Evolutionary conservation across 92 coral and sea anemone genomes (phyloP).

Genomic region (Epizoanthus stellaris): DNA sequence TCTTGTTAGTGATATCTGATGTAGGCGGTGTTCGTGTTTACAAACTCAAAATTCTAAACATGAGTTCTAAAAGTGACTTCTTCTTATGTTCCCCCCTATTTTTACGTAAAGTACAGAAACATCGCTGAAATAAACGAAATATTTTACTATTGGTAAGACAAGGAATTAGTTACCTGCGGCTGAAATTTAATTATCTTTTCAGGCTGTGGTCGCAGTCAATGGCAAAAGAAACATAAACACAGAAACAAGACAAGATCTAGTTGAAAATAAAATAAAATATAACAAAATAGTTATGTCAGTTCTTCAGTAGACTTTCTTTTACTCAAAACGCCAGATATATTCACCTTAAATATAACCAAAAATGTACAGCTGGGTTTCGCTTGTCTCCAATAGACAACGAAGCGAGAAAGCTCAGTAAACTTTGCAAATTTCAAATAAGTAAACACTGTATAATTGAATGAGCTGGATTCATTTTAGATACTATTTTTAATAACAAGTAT

Average conservation of each 20-base stretch:
- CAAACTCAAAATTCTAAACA: constrained; percentile 4
- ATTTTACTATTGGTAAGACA: constrained; percentile 2
- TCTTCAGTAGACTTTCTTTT: neutral
- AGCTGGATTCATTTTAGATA: constrained; percentile 8
- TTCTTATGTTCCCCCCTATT: neutral
- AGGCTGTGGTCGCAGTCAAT: neutral
- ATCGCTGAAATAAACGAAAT: neutral
- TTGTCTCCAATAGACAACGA: neutral
- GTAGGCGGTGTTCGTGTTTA: neutral
- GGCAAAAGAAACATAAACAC: neutral
- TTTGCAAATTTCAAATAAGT: neutral
- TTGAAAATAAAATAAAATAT: neutral
- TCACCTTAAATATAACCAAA: too few species aligned
- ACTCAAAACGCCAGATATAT: neutral
- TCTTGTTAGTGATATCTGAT: neutral
- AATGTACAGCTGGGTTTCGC: neutral
- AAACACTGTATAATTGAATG: neutral
- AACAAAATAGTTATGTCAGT: too few species aligned
- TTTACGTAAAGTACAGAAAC: neutral
- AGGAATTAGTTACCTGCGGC: constrained; percentile 2
- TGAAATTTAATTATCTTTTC: neutral
- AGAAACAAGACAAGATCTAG: neutral
- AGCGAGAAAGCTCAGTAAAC: neutral
- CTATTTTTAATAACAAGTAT: neutral
- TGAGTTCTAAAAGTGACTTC: neutral